Evolutionary conservation across 2,888 invertebrate genomes (phyloP).

Genomic region (Hirtodrosophila cameraria): DNA sequence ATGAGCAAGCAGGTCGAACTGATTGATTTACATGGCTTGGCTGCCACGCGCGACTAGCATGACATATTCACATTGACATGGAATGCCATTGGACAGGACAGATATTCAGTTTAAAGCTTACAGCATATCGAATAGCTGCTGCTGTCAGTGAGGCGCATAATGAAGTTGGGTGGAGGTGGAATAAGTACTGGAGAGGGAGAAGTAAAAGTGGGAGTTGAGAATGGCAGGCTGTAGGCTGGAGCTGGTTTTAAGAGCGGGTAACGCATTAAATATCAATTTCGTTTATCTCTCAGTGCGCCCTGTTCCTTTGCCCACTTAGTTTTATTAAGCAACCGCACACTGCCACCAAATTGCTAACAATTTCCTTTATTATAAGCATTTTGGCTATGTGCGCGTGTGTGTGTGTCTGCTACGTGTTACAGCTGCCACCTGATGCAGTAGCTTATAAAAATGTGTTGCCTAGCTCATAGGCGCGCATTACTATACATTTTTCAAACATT

Average conservation of each 20-base stretch:
- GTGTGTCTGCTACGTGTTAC: slow-evolving; percentile 59
- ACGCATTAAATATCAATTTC: slow-evolving; percentile 77
- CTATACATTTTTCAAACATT: slow-evolving; percentile 69
- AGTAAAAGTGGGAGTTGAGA: not conserved
- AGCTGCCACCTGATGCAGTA: slow-evolving; percentile 61
- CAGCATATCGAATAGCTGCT: slow-evolving; percentile 28
- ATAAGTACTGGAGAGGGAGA: not conserved
- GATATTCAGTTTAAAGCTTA: slow-evolving; percentile 37
- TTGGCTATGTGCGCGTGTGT: slow-evolving; percentile 8
- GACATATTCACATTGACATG: slow-evolving; percentile 59
- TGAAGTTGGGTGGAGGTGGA: slow-evolving; percentile 8
- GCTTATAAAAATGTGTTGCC: slow-evolving; percentile 61
- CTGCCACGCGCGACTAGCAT: slow-evolving; percentile 57
- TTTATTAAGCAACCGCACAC: slow-evolving; percentile 68
- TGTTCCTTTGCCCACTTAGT: slow-evolving; percentile 68
- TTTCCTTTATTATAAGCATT: slow-evolving; percentile 73
- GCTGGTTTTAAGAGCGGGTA: slow-evolving; percentile 5
- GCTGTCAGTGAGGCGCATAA: slow-evolving; percentile 43
- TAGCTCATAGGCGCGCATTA: slow-evolving; percentile 65
- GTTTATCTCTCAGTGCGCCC: slow-evolving; percentile 65
- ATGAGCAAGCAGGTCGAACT: slow-evolving; percentile 56
- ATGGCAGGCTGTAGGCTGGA: not conserved
- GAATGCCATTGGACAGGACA: slow-evolving; percentile 58
- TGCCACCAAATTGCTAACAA: slow-evolving; percentile 69
- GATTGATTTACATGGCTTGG: slow-evolving; percentile 76